phyloP scores from a whole-genome alignment of 2,113 vertebrate species.

The Zootoca vivipara region DNA sequence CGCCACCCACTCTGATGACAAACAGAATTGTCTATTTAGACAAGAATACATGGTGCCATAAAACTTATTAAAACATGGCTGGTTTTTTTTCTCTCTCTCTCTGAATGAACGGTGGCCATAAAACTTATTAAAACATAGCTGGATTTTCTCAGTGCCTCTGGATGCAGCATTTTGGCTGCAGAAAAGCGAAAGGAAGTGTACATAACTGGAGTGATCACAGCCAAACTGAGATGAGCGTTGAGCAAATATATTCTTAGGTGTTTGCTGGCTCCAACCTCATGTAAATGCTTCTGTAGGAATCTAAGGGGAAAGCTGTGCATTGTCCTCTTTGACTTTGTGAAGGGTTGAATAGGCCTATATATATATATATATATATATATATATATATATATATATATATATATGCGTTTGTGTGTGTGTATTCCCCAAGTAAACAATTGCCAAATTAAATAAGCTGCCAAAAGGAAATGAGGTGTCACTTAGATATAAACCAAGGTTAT shows the following conservation, averaged over 20 bases:
- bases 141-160: constrained; percentile 45
- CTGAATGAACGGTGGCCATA: constrained; percentile 39
- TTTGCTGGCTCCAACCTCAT: constrained; percentile 24
- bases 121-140: constrained; percentile 53
- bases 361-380: background rate
- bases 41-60: constrained; percentile 41
- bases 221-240: constrained; percentile 44
- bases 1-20: background rate
- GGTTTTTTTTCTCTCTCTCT: too few species aligned
- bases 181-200: constrained; percentile 50
- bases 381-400: background rate
- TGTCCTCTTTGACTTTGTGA: constrained; percentile 42
- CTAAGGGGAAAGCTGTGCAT: constrained; percentile 21
- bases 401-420: constrained; percentile 13
- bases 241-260: constrained; percentile 50
- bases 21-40: constrained; percentile 11
- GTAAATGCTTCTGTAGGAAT: constrained; percentile 36
- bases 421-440: constrained; percentile 45
- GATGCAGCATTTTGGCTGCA: constrained; percentile 31
- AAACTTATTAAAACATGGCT: constrained; percentile 49
- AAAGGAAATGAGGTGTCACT: constrained; percentile 31
- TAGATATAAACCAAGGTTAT: constrained; percentile 48
- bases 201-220: constrained; percentile 49
- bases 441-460: constrained; percentile 28
- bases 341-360: constrained; percentile 34